phyloP scores from a whole-genome alignment of 2,113 vertebrate genomes.

The Sakesphorus luctuosus region DNA sequence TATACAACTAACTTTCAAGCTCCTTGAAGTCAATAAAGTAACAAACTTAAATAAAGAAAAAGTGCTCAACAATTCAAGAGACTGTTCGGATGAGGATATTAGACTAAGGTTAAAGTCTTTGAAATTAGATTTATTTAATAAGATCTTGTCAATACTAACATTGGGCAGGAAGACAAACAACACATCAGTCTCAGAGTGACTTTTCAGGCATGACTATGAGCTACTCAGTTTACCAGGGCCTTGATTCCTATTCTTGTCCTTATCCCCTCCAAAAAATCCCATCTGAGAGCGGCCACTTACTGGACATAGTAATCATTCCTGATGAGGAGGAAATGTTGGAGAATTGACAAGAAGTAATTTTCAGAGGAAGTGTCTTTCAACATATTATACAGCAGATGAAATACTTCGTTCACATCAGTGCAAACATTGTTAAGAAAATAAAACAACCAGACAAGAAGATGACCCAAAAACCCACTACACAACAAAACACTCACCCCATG shows the following conservation, averaged over 20 bases:
- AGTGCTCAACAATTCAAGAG: background rate
- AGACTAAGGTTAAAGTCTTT: background rate
- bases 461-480: accelerated
- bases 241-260: background rate
- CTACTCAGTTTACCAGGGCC: background rate
- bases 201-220: background rate
- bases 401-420: slow-evolving; percentile 94
- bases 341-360: slow-evolving; percentile 90
- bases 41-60: background rate
- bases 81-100: background rate
- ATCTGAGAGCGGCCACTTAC: slow-evolving; percentile 70
- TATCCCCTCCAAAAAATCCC: accelerated
- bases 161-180: background rate
- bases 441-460: background rate
- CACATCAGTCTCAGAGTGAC: background rate
- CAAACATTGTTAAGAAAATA: slow-evolving; percentile 81
- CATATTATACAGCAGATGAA: slow-evolving; percentile 95
- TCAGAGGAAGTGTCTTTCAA: slow-evolving; percentile 93
- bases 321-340: slow-evolving; percentile 96
- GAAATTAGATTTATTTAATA: background rate
- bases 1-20: background rate
- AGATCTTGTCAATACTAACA: background rate
- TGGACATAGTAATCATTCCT: slow-evolving; percentile 96
- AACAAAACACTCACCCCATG: background rate
- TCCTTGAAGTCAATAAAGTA: background rate